Base-by-base conservation (phyloP, 2,113 vertebrate species). In the Oplegnathus fasciatus region DNA sequence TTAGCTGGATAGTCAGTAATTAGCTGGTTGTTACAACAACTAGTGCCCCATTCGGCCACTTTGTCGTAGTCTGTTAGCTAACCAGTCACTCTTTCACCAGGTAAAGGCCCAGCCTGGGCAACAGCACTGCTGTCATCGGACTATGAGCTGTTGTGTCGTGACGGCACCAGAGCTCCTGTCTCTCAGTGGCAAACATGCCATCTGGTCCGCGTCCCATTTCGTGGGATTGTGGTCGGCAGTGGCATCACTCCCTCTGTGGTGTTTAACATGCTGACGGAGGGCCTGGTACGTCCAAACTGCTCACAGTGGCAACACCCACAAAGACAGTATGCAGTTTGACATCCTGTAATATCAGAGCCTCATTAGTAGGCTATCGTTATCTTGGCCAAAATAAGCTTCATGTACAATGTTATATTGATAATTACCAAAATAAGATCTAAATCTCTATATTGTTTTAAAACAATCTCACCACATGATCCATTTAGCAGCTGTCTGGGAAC, bases 141-240 rank as follows among this genome's bases (percentile, higher is more conserved):
- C 84, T 99, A 97, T 26, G 74, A 97, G 89, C 96, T 99, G 46
- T 83, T 99, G 83, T 99, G 98, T 65, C 93, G 90, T 0, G 91
- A 98, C 0, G 98, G 98, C 32, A 93, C 68, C 44, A 95, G 89
- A 5, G 96, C 96, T 0, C 84, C 93, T 0, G 91, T 98, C 68
- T 93, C 84, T 0, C 90, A 96, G 8, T 99, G 97, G 96, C 92
- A 91, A 1, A 92, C 1, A 0, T 99, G 98, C 80, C 94, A 98
- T 86, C 87, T 99, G 86, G 97, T 96, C 28, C 94, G 94, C 0
- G 82, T 99, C 42, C 98, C 98, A 0, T 96, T 96, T 0, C 96
- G 96, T 0, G 98, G 97, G 0, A 94, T 99, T 55, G 94, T 97
- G n/a, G 95, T 97, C 46, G 89, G 95, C 42, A 86, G 85, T 0